Base-by-base conservation (phyloP, 2,113 vertebrate species). In the Pungitius pungitius region DNA sequence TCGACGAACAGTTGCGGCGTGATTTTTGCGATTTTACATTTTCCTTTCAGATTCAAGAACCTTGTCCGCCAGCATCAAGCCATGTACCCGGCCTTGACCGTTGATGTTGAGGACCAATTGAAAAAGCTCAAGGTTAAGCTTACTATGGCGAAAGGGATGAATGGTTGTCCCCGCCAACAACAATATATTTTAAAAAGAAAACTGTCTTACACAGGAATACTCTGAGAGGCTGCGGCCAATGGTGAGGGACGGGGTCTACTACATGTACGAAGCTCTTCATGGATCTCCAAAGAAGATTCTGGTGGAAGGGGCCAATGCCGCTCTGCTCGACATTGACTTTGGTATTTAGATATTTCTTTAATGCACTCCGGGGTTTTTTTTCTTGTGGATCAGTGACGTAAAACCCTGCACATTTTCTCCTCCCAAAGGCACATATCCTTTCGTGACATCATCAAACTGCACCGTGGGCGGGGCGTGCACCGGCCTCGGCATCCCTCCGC, bases 371-470 rank as follows among this genome's bases (percentile, higher is more conserved):
- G 52, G 3, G 13, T 22, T 54, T n/a, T n/a, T 39, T 30, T 20
- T 27, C 35, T 27, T 13, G 30, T 40, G 13, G 4, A 65, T 69
- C 9, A 0, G 12, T 30, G 54, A 59, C 30, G 1, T 30, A 33
- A n/a, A n/a, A 0, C 51, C 27, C 4, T 2, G 22, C 58, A 37
- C 8, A 55, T 80, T 55, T 27, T 58, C 80, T 11, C 80, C 61
- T 20, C 89, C 7, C n/a, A 5, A 26, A 99, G 98, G 98, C 56
- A 99, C 98, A 0, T 99, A 99, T 88, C 98, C 98, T 13, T 99
- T 98, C 1, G 97, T 99, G 92, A 99, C 98, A 3, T 99, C 98
- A 0, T 99, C 98, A 26, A 99, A 99, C 92, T 99, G 98, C 94
- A 99, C 98, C 0, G 95, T 96, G 56, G 97, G 97, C 0, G 96